Conservation (phyloP, 2,797 vertebrate species). For the Prionace glauca region DNA sequence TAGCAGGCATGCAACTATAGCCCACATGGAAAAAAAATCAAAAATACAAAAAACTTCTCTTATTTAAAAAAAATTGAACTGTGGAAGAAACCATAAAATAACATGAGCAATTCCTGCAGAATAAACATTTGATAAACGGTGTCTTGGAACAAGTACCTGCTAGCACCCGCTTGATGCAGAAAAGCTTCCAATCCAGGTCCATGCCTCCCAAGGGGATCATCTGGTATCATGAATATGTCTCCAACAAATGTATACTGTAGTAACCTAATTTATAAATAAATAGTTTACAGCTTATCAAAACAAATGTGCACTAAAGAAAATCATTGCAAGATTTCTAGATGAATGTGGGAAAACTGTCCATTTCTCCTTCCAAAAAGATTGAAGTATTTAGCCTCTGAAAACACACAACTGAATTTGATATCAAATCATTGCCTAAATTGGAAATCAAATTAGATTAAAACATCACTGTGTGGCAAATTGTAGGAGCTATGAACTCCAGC, state of each 20-base stretch:
- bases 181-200: slow-evolving; percentile 83
- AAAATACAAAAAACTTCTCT: neutral
- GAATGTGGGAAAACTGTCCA: neutral
- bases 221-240: slow-evolving; percentile 96
- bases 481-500: neutral
- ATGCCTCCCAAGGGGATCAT: slow-evolving; percentile 85
- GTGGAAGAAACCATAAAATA: neutral
- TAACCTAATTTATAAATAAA: slow-evolving; percentile 60
- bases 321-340: neutral
- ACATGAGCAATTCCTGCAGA: neutral
- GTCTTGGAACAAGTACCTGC: slow-evolving; percentile 55
- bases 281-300: neutral
- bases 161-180: slow-evolving; percentile 60
- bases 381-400: neutral
- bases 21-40: neutral
- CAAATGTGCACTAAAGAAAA: neutral
- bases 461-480: neutral
- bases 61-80: neutral
- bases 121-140: neutral
- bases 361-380: neutral
- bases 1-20: neutral
- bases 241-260: slow-evolving; percentile 91
- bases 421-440: neutral
- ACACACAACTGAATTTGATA: neutral
- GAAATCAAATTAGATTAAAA: neutral